Evolutionary conservation across 2,797 vertebrate genomes (phyloP).

Genomic region (Esox masquinongy): DNA sequence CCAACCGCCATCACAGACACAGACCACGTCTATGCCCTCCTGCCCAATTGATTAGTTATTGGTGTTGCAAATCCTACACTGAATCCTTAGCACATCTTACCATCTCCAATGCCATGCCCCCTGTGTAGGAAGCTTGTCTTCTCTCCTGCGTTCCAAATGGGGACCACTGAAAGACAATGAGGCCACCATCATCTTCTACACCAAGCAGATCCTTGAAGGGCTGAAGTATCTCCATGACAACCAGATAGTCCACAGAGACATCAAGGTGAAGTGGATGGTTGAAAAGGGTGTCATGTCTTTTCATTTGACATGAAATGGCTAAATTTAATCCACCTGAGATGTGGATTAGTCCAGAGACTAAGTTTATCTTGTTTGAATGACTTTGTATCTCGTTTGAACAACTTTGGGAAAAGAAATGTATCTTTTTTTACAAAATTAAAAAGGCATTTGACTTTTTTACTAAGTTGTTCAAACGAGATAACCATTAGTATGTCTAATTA

Average conservation of each 20-base stretch:
- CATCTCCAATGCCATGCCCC: neutral
- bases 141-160: slow-evolving; percentile 90
- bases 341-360: no score
- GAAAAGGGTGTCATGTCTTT: neutral
- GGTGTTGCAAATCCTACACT: neutral
- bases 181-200: slow-evolving; percentile 89
- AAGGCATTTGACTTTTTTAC: no score
- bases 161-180: slow-evolving; percentile 92
- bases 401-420: no score
- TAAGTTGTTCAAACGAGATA: no score
- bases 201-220: slow-evolving; percentile 89
- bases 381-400: no score
- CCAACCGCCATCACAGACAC: no score
- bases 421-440: no score
- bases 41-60: no score
- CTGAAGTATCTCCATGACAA: slow-evolving; percentile 90
- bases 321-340: no score
- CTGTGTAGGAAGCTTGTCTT: slow-evolving; percentile 85
- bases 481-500: no score
- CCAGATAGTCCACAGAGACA: slow-evolving; percentile 91
- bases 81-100: neutral
- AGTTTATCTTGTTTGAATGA: no score
- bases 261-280: slow-evolving; percentile 76
- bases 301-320: neutral
- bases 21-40: no score